Conservation (phyloP, 1,140 invertebrate genomes). For the Sesamia nonagrioides region DNA sequence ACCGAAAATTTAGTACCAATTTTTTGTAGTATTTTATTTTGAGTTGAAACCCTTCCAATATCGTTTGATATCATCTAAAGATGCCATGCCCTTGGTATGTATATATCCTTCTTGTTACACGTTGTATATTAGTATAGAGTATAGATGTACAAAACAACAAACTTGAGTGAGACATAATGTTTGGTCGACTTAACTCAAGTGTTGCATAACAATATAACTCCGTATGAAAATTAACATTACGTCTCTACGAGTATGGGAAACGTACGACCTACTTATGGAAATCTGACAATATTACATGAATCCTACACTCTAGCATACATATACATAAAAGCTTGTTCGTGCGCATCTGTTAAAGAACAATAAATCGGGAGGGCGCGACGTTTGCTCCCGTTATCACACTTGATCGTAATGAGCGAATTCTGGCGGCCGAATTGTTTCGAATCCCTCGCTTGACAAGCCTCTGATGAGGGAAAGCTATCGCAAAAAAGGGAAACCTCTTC, state of each 20-base stretch:
- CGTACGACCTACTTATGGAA: neutral
- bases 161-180: neutral
- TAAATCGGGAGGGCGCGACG: conserved; percentile 15
- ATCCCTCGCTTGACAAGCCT: conserved; percentile 59
- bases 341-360: conserved; percentile 21
- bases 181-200: neutral
- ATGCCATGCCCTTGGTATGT: too few relatives aligned
- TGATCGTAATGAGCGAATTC: conserved; percentile 59
- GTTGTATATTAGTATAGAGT: too few relatives aligned
- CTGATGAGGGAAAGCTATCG: conserved; percentile 62
- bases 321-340: neutral
- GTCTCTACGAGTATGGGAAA: neutral
- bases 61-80: too few relatives aligned
- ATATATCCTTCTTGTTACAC: too few relatives aligned
- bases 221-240: conserved; percentile 5
- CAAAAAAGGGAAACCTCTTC: conserved; percentile 67
- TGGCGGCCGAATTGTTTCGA: conserved; percentile 56
- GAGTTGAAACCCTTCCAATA: too few relatives aligned
- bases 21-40: too few relatives aligned
- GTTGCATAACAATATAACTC: conserved; percentile 7
- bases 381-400: conserved; percentile 46
- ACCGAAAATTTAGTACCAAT: too few relatives aligned
- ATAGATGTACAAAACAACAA: too few relatives aligned
- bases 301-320: neutral
- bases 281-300: conserved; percentile 12